phyloP scores from a whole-genome alignment of 2,113 vertebrate genomes.

The Sceloporus undulatus region DNA sequence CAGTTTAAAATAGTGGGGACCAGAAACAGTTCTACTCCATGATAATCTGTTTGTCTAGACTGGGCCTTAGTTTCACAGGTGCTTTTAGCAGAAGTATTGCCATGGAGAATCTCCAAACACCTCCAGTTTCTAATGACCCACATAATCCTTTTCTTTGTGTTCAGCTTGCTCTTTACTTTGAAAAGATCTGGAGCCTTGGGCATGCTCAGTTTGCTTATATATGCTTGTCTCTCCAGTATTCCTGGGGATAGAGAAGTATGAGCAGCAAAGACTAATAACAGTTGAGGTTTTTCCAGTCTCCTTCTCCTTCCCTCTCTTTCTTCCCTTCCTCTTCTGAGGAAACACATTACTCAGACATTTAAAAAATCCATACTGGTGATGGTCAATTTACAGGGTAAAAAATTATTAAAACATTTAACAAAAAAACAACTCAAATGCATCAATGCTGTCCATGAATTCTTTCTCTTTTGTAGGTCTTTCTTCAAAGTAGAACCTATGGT shows the following conservation, averaged over 20 bases:
- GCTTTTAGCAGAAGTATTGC: slow-evolving; percentile 64
- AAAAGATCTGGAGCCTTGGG: slow-evolving; percentile 61
- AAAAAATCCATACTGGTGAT: background rate
- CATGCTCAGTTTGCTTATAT: slow-evolving; percentile 55
- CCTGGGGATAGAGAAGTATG: slow-evolving; percentile 59
- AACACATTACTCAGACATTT: slow-evolving; percentile 29
- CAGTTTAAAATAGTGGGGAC: background rate
- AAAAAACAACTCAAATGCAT: background rate
- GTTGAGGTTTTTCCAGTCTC: slow-evolving; percentile 45
- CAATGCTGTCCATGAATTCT: background rate
- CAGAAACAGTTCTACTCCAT: background rate
- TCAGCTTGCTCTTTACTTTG: slow-evolving; percentile 66
- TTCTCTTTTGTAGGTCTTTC: background rate
- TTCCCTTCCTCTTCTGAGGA: slow-evolving; percentile 54
- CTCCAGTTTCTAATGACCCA: slow-evolving; percentile 69
- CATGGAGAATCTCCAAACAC: slow-evolving; percentile 59
- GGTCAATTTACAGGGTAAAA: background rate
- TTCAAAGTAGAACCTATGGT: background rate
- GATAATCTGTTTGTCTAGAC: slow-evolving; percentile 30
- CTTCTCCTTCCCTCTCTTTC: slow-evolving; percentile 34
- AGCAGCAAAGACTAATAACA: slow-evolving; percentile 49
- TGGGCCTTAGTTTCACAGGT: slow-evolving; percentile 59
- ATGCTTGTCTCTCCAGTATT: slow-evolving; percentile 47
- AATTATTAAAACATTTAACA: background rate
- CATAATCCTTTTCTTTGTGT: slow-evolving; percentile 66